Percentiles rank a stretch among this genome's conserved stretches.
Evolutionary conservation across 1,140 invertebrate species (phyloP).

Genomic region (Saxidomus purpurata): DNA sequence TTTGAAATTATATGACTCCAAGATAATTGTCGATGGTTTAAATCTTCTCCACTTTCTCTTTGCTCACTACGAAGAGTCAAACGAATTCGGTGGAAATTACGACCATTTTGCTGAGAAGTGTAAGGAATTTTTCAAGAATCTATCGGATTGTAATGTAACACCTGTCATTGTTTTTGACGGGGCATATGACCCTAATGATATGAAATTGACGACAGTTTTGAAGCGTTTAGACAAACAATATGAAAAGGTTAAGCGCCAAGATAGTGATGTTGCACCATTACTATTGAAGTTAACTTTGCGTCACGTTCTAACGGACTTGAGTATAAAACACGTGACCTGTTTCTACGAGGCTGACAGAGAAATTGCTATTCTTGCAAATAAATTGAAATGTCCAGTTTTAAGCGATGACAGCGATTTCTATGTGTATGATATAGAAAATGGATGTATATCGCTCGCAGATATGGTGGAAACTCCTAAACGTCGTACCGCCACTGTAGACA

Average conservation of each 20-base stretch:
- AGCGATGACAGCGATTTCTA: constrained; percentile 97
- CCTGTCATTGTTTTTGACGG: constrained; percentile 95
- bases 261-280: constrained; percentile 80
- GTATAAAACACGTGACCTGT: constrained; percentile 90
- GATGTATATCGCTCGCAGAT: constrained; percentile 93
- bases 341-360: constrained; percentile 95
- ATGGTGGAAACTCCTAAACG: not conserved
- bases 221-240: not conserved
- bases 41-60: constrained; percentile 92
- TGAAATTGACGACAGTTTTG: constrained; percentile 91
- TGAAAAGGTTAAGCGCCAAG: constrained; percentile 54
- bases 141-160: constrained; percentile 91
- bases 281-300: constrained; percentile 91
- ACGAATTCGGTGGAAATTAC: constrained; percentile 89
- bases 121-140: constrained; percentile 90
- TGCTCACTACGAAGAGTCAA: constrained; percentile 86
- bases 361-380: constrained; percentile 92
- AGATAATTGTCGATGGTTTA: constrained; percentile 94
- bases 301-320: constrained; percentile 89
- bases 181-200: constrained; percentile 89
- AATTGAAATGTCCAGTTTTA: constrained; percentile 93
- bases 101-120: constrained; percentile 91
- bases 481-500: too few relatives aligned
- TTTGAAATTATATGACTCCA: constrained; percentile 90
- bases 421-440: constrained; percentile 91